Evolutionary conservation across 2,113 vertebrate species (phyloP), one percentile per base, ranked within the genome.

Genomic region (Fulmarus glacialis): DNA sequence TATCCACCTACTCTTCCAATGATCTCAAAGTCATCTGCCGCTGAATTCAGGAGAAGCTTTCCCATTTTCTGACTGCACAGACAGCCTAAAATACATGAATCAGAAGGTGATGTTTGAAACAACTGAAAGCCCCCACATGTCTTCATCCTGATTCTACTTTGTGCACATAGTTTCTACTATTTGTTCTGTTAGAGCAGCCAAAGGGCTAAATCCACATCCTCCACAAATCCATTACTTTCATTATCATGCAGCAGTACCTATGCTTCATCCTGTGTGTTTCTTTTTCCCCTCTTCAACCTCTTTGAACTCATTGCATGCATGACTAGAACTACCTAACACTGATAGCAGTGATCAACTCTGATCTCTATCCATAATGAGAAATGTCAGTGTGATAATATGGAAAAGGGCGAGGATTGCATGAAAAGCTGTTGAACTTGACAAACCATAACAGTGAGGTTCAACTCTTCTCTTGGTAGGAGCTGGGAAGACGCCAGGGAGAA

Each of bases 81-180:
- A 14, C 15, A 72, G 24, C 22, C 53, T 89, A 45, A 86, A 87
- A 24, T 8, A 21, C 7, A 15, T 52, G 3, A 82, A 53, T 48
- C 17, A 56, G 16, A 82, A 78, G 8, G 23, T n/a, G 19, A 2
- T n/a, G 9, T 56, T 66, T 50, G 38, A 85, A 93, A 87, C 17
- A 72, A 47, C 1, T 1, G 29, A 78, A 70, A 62, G 4, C 4
- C 15, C 8, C 18, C 20, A 15, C 0, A 0, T 38, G 29, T 32
- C 34, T 93, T 56, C 1, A 0, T 47, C 29, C 70, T 82, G 8
- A 5, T 67, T 96, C 59, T 74, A 15, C 20, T 50, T 74, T 63
- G 4, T 36, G 21, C 34, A 27, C 4, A 4, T 27, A 32, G 6
- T 82, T 79, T 94, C 73, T 68, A 52, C 5, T 71, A 4, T 55